Conservation (phyloP, 2,888 invertebrate species). For the Emmelina monodactyla region DNA sequence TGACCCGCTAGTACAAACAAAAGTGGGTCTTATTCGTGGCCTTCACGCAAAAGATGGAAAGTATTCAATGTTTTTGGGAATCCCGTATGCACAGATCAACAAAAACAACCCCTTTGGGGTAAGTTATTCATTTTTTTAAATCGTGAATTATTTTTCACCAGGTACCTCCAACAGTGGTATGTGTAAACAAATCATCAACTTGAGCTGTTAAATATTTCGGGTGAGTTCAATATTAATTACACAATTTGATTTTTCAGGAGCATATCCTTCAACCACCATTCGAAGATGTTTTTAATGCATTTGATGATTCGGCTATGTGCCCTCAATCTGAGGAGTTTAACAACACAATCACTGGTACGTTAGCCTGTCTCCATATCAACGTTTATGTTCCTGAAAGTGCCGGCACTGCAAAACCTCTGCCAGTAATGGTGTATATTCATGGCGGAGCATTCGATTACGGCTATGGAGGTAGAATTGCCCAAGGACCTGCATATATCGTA, state of each 20-base stretch:
- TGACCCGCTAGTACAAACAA: too few species aligned
- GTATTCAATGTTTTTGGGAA: too few species aligned
- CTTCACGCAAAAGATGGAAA: too few species aligned
- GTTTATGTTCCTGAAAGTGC: conserved; percentile 28
- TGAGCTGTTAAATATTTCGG: too few species aligned
- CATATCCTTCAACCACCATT: conserved; percentile 22
- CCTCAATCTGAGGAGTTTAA: conserved; percentile 26
- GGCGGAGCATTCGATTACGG: conserved; percentile 28
- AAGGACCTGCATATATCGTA: conserved; percentile 26
- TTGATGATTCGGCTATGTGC: conserved; percentile 27
- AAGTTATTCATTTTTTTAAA: too few species aligned
- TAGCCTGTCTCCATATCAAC: conserved; percentile 30
- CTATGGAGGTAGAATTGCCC: conserved; percentile 16
- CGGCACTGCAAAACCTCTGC: conserved; percentile 20
- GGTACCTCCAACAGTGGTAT: too few species aligned
- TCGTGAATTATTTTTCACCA: too few species aligned
- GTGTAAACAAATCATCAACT: too few species aligned
- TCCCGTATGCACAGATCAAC: too few species aligned
- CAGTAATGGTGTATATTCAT: conserved; percentile 32
- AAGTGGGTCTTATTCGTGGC: too few species aligned
- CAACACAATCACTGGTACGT: conserved; percentile 18
- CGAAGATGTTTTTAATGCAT: conserved; percentile 26
- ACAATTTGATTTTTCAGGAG: conserved; percentile 23
- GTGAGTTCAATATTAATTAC: conserved; percentile 18
- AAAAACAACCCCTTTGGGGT: too few species aligned